Base-by-base conservation (phyloP, 2,797 vertebrate genomes). In the Sebastes cheni region DNA sequence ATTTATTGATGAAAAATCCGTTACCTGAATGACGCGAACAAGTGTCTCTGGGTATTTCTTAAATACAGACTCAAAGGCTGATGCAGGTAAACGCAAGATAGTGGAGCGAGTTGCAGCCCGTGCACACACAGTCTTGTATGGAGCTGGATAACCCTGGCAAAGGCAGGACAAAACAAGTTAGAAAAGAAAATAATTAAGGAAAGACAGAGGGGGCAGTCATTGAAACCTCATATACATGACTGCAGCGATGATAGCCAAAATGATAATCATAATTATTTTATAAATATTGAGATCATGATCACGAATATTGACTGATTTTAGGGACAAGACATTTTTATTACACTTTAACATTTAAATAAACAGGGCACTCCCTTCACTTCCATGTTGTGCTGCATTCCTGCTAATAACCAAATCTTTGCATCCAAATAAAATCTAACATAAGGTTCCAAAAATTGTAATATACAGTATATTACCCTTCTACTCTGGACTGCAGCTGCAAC, bases 21-120 rank as follows among this genome's bases (percentile, higher is more conserved):
- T 88, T 90, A 94, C 98, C 98, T 99, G 98, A 3, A 99, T 98
- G 75, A 99, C 97, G 3, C 98, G 95, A 14, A 99, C 98, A 12
- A 99, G 97, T 0, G 98, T 99, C 70, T 99, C 98, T 0, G 98
- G 98, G 8, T 98, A 98, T 82, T 99, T 99, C 87, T 96, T 95
- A 86, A 99, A 99, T 46, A 99, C 96, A 0, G 97, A 97, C 77
- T 99, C 97, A 39, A 99, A 99, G 55, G 97, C 98, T 7, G 93
- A 96, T 4, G 97, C 98, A 30, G 98, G 98, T 13, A 99, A 96
- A 3, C 96, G 95, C 80, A 99, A 87, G 8, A 99, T 93, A 0
- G 97, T 98, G 86, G 98, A 96, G 0, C 96, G 95, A 1, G 88
- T 93, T 7, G 97, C 97, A 1, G 98, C 98, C 0, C 96, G 96